These are phyloP conservation scores for Grammomys surdaster DNA, from an alignment of 2,113 vertebrate genomes.

Conservation along the genomic window DNA sequence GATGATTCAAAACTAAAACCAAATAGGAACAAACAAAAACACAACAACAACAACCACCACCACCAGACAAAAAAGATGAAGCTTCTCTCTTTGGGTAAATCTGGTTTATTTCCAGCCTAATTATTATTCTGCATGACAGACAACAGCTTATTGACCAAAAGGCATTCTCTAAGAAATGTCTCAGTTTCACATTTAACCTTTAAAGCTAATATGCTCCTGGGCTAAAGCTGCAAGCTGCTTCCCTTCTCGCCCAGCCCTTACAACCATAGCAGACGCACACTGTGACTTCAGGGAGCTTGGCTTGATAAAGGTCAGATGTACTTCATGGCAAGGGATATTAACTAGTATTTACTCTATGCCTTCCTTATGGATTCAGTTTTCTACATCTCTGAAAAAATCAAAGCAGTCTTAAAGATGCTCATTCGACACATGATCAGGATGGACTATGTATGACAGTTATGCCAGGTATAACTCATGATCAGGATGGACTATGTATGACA, in stretches of 20 bases:
- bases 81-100: conserved; percentile 80
- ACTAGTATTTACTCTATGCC: neutral
- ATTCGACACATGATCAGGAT: neutral
- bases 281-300: neutral
- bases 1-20: neutral
- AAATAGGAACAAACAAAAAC: neutral
- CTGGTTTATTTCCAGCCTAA: conserved; percentile 84
- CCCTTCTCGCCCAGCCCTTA: conserved; percentile 47
- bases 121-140: conserved; percentile 79
- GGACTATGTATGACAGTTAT: neutral
- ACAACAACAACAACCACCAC: neutral
- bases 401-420: conserved; percentile 40
- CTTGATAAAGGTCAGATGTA: neutral
- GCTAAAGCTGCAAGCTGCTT: conserved; percentile 7
- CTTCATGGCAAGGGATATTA: neutral
- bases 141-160: conserved; percentile 75
- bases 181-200: conserved; percentile 75
- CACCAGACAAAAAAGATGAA: conserved; percentile 81
- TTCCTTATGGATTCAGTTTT: conserved; percentile 6
- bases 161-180: conserved; percentile 72
- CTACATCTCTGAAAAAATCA: conserved; percentile 17
- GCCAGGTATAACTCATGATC: neutral
- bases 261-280: neutral
- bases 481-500: neutral
- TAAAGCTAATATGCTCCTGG: conserved; percentile 53